Conservation (phyloP, 2,888 invertebrate species). For the Chelonus formosanus region DNA sequence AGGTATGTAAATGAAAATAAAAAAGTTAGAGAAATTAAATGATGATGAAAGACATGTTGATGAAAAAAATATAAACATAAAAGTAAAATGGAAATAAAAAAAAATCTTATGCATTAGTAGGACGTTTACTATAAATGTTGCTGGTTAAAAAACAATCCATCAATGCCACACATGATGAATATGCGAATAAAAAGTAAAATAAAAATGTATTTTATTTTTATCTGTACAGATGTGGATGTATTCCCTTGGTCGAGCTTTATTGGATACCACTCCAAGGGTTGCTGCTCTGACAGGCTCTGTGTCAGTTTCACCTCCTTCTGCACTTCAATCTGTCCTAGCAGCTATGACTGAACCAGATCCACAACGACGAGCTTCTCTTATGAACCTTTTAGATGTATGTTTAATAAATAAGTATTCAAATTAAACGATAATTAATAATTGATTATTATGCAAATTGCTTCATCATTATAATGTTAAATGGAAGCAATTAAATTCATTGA, state of each 20-base stretch:
- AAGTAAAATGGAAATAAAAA: neutral
- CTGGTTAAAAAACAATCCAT: too few relatives aligned
- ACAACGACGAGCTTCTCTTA: conserved; percentile 68
- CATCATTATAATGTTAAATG: too few relatives aligned
- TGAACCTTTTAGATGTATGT: conserved; percentile 72
- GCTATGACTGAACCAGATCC: conserved; percentile 70
- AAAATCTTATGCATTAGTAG: neutral
- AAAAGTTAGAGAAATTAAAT: neutral
- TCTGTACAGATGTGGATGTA: conserved; percentile 70
- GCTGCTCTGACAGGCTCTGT: conserved; percentile 64
- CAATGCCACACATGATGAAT: too few relatives aligned
- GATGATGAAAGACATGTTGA: neutral
- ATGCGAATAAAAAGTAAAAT: too few relatives aligned
- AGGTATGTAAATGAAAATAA: conserved; percentile 61
- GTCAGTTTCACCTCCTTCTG: conserved; percentile 67
- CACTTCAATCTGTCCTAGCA: conserved; percentile 67
- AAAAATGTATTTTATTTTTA: too few relatives aligned
- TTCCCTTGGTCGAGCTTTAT: conserved; percentile 69
- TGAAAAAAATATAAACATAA: neutral
- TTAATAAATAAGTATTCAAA: neutral
- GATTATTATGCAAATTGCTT: too few relatives aligned
- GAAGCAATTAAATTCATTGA: too few relatives aligned
- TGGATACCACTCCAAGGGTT: conserved; percentile 65
- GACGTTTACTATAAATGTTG: too few relatives aligned
- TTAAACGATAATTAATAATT: neutral